phyloP scores from a whole-genome alignment of 2,113 vertebrate genomes.

The Lepisosteus oculatus region DNA sequence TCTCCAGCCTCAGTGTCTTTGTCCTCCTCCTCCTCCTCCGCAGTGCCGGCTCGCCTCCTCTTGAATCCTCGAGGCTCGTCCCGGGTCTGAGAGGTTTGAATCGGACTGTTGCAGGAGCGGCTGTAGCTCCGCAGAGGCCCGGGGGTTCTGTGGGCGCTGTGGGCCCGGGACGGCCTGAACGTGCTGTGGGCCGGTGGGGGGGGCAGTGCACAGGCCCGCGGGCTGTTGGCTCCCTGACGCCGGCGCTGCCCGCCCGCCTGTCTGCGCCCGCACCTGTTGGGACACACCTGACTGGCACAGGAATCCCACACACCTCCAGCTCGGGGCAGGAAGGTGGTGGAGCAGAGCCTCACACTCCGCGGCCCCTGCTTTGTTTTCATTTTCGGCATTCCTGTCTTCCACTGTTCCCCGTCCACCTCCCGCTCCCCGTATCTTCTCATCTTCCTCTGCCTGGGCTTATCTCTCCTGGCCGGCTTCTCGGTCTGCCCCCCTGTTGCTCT shows the following conservation, averaged over 20 bases:
- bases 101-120: no score
- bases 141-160: slow-evolving; percentile 10
- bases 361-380: slow-evolving; percentile 14
- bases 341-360: not conserved
- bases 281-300: slow-evolving; percentile 71
- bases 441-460: slow-evolving; percentile 27
- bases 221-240: slow-evolving; percentile 62
- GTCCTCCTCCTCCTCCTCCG: not conserved
- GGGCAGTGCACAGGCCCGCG: slow-evolving; percentile 32
- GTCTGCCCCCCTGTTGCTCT: no score
- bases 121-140: no score
- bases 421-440: slow-evolving; percentile 12
- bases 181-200: not conserved
- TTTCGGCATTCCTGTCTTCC: not conserved
- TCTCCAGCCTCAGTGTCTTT: not conserved
- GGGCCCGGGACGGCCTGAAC: no score
- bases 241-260: slow-evolving; percentile 71
- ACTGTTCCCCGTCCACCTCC: not conserved
- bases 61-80: not conserved
- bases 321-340: no score
- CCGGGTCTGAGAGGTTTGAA: no score
- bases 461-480: no score
- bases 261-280: slow-evolving; percentile 66
- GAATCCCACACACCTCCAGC: slow-evolving; percentile 53
- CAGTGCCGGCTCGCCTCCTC: not conserved